Evolutionary conservation across 2,113 vertebrate species (phyloP).

Genomic region (Heliornis fulica): DNA sequence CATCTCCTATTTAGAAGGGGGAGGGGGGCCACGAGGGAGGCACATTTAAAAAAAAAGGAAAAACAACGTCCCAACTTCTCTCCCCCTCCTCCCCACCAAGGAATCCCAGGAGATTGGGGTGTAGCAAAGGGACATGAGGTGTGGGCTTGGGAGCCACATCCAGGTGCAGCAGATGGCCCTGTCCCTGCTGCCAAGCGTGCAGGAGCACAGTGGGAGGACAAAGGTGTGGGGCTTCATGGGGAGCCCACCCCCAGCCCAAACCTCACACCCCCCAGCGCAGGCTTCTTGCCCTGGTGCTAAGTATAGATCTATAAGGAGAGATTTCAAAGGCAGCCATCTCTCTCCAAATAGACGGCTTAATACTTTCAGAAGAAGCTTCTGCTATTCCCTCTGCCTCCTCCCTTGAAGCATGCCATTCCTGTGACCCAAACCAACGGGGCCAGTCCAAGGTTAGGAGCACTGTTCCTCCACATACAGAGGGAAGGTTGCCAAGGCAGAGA

Average conservation of each 20-base stretch:
- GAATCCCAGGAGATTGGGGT: fast-evolving
- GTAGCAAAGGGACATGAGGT: fast-evolving
- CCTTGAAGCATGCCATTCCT: conserved; percentile 59
- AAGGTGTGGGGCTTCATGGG: conserved; percentile 16
- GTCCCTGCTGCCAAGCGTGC: background rate
- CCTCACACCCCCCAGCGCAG: background rate
- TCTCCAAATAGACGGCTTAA: conserved; percentile 58
- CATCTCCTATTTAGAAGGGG: conserved; percentile 47
- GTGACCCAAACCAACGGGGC: conserved; percentile 57
- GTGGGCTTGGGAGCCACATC: fast-evolving
- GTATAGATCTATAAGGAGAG: conserved; percentile 42
- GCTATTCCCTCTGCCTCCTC: background rate
- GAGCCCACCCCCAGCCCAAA: background rate
- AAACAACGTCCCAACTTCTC: background rate
- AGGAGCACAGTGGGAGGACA: background rate
- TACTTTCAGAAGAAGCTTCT: conserved; percentile 49
- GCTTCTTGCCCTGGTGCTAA: conserved; percentile 34
- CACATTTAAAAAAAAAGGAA: background rate
- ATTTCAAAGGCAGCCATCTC: conserved; percentile 59
- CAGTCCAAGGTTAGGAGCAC: conserved; percentile 53
- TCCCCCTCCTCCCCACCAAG: fast-evolving
- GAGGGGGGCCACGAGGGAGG: background rate
- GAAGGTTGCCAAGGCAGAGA: background rate
- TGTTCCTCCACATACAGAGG: background rate
- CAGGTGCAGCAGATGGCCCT: fast-evolving